phyloP scores from a whole-genome alignment of 2,113 vertebrate species.

The Bubo blakistoni region DNA sequence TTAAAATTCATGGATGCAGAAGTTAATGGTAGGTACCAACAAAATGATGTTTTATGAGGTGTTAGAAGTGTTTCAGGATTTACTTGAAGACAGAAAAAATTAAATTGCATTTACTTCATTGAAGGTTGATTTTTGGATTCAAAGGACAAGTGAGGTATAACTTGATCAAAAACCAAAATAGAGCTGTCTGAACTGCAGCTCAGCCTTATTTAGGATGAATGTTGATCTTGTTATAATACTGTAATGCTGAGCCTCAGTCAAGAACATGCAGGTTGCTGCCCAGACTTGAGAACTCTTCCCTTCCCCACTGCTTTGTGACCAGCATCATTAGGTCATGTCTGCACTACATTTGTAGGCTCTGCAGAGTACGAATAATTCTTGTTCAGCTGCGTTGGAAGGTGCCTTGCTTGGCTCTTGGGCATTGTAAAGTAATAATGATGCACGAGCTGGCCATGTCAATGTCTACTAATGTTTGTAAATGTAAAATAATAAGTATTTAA shows the following conservation, averaged over 20 bases:
- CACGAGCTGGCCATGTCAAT: fast-evolving
- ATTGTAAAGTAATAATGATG: background rate
- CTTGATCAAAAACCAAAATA: background rate
- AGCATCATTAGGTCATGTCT: constrained; percentile 28
- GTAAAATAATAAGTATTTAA: background rate
- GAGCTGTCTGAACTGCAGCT: background rate
- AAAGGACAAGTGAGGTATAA: background rate
- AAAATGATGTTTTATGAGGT: constrained; percentile 38
- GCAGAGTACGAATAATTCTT: background rate
- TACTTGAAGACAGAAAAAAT: background rate
- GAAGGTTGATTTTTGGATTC: background rate
- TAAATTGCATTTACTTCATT: background rate
- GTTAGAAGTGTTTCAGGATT: constrained; percentile 18
- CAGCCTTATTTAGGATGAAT: background rate
- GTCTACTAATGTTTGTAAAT: background rate
- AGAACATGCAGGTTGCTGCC: background rate
- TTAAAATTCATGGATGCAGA: constrained; percentile 4
- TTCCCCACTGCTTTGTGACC: background rate
- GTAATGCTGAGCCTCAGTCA: background rate
- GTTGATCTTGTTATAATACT: background rate
- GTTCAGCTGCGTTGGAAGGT: background rate
- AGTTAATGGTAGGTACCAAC: constrained; percentile 20
- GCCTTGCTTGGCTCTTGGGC: background rate
- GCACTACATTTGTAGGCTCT: background rate
- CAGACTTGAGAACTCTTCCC: background rate